phyloP scores from a whole-genome alignment of 2,797 vertebrate species.

The Heliangelus exortis region DNA sequence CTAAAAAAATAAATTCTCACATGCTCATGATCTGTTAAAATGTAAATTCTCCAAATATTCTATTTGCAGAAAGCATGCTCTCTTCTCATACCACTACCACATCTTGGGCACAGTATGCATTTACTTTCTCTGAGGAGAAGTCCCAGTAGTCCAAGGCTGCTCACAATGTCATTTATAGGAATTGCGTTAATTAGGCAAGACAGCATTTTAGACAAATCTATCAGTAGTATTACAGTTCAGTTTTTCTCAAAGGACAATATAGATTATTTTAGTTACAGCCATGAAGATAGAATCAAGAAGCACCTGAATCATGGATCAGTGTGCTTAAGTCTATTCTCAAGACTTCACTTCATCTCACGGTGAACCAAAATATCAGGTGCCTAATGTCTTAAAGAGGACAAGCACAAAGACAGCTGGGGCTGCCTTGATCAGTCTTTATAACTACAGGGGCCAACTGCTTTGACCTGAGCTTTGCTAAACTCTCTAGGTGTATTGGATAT shows the following conservation, averaged over 20 bases:
- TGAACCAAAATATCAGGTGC: background rate
- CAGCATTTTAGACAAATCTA: background rate
- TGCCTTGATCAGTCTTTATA: background rate
- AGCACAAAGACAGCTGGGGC: background rate
- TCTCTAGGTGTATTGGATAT: background rate
- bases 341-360: background rate
- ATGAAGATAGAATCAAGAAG: background rate
- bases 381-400: background rate
- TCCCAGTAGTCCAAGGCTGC: background rate
- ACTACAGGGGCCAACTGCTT: background rate
- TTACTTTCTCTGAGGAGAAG: background rate
- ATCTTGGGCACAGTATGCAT: background rate
- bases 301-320: background rate
- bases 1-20: background rate
- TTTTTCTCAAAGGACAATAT: background rate
- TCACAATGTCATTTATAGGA: background rate
- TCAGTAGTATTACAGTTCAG: background rate
- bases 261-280: background rate
- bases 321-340: background rate
- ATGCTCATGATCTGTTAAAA: background rate
- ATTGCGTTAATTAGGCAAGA: background rate
- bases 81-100: background rate
- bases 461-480: background rate
- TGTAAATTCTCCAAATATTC: slow-evolving; percentile 16
- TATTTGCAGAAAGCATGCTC: background rate